These are phyloP conservation scores for Theretra japonica DNA, from an alignment of 2,888 invertebrate species.

Conservation along the genomic window DNA sequence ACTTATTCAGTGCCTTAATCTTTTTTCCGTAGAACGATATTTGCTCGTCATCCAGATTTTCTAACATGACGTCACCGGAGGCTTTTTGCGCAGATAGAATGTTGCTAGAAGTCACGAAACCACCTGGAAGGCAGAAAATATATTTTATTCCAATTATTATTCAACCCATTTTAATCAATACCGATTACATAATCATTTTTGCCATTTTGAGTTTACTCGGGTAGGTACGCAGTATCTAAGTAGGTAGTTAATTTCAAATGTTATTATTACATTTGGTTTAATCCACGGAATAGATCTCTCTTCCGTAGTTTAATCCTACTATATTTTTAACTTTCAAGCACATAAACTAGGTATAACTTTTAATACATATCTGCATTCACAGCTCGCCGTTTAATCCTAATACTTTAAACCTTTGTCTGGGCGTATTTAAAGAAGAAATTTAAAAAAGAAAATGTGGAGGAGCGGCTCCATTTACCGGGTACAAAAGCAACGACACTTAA, in stretches of 20 bases:
- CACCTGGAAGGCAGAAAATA: slow-evolving; percentile 78
- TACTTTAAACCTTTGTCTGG: background rate
- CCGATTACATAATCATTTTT: no score
- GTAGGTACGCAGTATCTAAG: no score
- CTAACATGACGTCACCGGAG: slow-evolving; percentile 87
- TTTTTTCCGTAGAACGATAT: slow-evolving; percentile 86
- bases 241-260: no score
- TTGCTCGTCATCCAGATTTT: slow-evolving; percentile 86
- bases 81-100: slow-evolving; percentile 87
- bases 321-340: slow-evolving; percentile 6
- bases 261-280: no score
- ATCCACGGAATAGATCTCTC: no score
- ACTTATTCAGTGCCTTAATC: slow-evolving; percentile 86
- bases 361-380: background rate
- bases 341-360: background rate
- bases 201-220: no score
- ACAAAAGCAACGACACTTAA: slow-evolving; percentile 89
- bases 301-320: no score
- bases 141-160: background rate
- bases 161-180: no score
- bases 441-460: slow-evolving; percentile 18
- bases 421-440: slow-evolving; percentile 12
- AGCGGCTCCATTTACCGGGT: slow-evolving; percentile 84
- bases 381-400: background rate
- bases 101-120: slow-evolving; percentile 88